Conservation (phyloP, 2,888 invertebrate genomes). For the Leptinotarsa tumamoca region DNA sequence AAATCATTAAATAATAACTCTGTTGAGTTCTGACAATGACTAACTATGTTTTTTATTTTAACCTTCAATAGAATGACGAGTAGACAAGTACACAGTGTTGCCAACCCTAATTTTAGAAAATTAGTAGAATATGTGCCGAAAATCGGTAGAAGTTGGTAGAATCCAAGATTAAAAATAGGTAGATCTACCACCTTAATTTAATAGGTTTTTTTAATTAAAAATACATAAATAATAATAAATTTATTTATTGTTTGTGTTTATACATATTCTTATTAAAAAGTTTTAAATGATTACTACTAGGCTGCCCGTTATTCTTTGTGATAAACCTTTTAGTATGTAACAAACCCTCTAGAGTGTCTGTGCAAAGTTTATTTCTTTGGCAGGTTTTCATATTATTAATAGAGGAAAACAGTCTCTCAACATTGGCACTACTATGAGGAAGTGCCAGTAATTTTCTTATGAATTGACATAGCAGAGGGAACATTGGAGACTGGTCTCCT, state of each 20-base stretch:
- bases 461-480: constrained; percentile 16
- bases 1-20: neutral
- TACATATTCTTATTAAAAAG: too few species aligned
- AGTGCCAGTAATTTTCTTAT: constrained; percentile 18
- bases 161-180: constrained; percentile 14
- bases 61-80: too few species aligned
- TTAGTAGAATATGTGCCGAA: too few species aligned
- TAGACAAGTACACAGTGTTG: too few species aligned
- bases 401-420: neutral
- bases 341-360: too few species aligned
- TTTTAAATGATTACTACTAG: too few species aligned
- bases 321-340: too few species aligned
- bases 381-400: too few species aligned
- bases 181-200: constrained; percentile 15
- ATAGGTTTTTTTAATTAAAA: constrained; percentile 13
- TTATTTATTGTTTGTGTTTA: constrained; percentile 4
- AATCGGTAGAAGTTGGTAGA: constrained; percentile 9
- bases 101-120: too few species aligned
- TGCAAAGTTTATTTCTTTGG: too few species aligned
- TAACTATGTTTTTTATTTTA: neutral
- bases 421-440: constrained; percentile 18
- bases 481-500: constrained; percentile 21
- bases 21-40: neutral
- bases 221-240: neutral
- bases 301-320: too few species aligned